phyloP scores from a whole-genome alignment of 2,797 vertebrate genomes.

The Gymnoscopelus braueri region DNA sequence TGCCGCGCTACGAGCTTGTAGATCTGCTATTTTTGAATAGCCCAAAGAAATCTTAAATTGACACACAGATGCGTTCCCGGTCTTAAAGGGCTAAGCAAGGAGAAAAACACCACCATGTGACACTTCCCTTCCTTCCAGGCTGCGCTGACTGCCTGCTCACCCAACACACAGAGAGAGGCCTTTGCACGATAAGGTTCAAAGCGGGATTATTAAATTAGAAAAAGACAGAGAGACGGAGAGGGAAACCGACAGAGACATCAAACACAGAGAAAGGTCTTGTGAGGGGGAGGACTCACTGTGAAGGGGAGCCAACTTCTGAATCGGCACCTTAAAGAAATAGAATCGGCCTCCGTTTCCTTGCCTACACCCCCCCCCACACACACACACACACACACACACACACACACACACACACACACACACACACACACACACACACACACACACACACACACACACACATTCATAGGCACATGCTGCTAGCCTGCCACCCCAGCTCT shows the following conservation, averaged over 20 bases:
- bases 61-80: no score
- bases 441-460: conserved; percentile 28
- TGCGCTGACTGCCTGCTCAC: conserved; percentile 57
- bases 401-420: conserved; percentile 1
- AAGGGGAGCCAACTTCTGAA: conserved; percentile 74
- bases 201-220: conserved; percentile 80
- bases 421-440: conserved; percentile 28
- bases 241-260: conserved; percentile 79
- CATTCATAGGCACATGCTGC: background rate
- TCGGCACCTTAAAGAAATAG: conserved; percentile 64
- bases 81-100: background rate
- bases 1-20: no score
- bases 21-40: no score
- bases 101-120: conserved; percentile 3
- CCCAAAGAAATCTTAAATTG: no score
- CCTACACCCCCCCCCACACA: conserved; percentile 23
- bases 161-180: conserved; percentile 63
- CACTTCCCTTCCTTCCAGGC: conserved; percentile 15
- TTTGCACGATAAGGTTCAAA: conserved; percentile 76
- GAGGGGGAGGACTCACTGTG: conserved; percentile 67
- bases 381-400: conserved; percentile 18
- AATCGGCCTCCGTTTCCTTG: conserved; percentile 53
- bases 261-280: conserved; percentile 63
- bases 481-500: conserved; percentile 26
- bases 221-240: conserved; percentile 72